phyloP scores from a whole-genome alignment of 1,140 invertebrate species.

The Leucophenga varia region DNA sequence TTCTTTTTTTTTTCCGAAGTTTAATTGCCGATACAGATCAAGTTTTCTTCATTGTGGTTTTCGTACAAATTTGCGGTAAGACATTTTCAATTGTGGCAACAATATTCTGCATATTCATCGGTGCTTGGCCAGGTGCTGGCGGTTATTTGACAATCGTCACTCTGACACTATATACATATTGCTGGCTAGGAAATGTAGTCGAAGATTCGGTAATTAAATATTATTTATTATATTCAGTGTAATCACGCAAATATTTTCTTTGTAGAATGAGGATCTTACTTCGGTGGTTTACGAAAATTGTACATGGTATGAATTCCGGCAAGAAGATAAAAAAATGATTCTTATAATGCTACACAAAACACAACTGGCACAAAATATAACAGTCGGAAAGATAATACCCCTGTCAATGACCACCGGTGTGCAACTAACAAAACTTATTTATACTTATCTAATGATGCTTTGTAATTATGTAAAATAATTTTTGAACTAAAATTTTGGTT shows the following conservation, averaged over 20 bases:
- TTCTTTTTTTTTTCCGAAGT: slow-evolving; percentile 3
- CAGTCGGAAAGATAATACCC: slow-evolving; percentile 26
- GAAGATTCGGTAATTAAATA: slow-evolving; percentile 23
- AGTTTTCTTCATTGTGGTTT: slow-evolving; percentile 23
- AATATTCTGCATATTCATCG: slow-evolving; percentile 33
- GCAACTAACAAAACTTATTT: slow-evolving; percentile 28
- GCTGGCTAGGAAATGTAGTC: slow-evolving; percentile 29
- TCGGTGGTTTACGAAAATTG: slow-evolving; percentile 29
- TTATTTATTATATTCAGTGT: too few relatives aligned
- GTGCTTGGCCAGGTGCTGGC: slow-evolving; percentile 30
- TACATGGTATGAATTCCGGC: slow-evolving; percentile 34
- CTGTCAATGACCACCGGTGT: slow-evolving; percentile 37
- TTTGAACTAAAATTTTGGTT: too few relatives aligned
- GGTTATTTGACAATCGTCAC: slow-evolving; percentile 23
- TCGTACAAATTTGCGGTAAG: slow-evolving; percentile 23
- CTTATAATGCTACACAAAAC: slow-evolving; percentile 40
- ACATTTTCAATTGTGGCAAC: slow-evolving; percentile 27
- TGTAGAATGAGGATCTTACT: slow-evolving; percentile 25
- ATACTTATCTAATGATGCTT: slow-evolving; percentile 15
- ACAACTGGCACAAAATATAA: slow-evolving; percentile 25
- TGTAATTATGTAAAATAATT: slow-evolving; percentile 35
- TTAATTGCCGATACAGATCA: slow-evolving; percentile 23
- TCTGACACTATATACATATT: slow-evolving; percentile 24
- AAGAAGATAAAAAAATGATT: slow-evolving; percentile 24
- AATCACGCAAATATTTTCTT: too few relatives aligned